Evolutionary conservation across 2,888 invertebrate species (phyloP).

Genomic region (Peribatodes rhomboidaria): DNA sequence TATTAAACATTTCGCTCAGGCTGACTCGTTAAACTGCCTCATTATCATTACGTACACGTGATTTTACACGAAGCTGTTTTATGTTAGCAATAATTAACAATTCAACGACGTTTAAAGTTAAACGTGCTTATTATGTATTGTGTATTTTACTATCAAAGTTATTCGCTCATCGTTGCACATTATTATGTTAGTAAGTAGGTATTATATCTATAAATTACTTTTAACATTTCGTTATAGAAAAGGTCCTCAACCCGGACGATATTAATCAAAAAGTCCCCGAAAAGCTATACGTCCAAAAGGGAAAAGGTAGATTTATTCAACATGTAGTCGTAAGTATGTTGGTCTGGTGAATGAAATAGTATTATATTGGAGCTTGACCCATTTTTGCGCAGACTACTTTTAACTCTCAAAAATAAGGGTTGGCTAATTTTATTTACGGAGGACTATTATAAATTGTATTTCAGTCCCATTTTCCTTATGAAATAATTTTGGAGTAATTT

Average conservation of each 20-base stretch:
- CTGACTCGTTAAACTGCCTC: slow-evolving; percentile 43
- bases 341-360: slow-evolving; percentile 41
- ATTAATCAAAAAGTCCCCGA: slow-evolving; percentile 47
- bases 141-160: not conserved
- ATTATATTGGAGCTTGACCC: slow-evolving; percentile 43
- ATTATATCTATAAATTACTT: slow-evolving; percentile 21
- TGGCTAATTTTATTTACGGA: slow-evolving; percentile 55
- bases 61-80: slow-evolving; percentile 20
- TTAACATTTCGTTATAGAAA: slow-evolving; percentile 27
- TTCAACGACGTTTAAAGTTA: not conserved
- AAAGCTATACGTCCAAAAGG: slow-evolving; percentile 41
- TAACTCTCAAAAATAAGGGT: slow-evolving; percentile 55
- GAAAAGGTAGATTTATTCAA: slow-evolving; percentile 43
- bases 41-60: slow-evolving; percentile 30
- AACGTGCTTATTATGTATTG: not conserved
- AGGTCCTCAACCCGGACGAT: slow-evolving; percentile 39
- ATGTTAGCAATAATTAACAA: slow-evolving; percentile 16
- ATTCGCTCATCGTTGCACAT: not conserved
- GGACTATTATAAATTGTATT: slow-evolving; percentile 57
- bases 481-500: slow-evolving; percentile 57
- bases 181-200: not conserved
- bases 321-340: slow-evolving; percentile 37
- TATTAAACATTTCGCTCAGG: slow-evolving; percentile 49
- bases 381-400: slow-evolving; percentile 50
- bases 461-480: slow-evolving; percentile 54